Conservation (phyloP, 2,113 vertebrate species). For the Aleadryas rufinucha region DNA sequence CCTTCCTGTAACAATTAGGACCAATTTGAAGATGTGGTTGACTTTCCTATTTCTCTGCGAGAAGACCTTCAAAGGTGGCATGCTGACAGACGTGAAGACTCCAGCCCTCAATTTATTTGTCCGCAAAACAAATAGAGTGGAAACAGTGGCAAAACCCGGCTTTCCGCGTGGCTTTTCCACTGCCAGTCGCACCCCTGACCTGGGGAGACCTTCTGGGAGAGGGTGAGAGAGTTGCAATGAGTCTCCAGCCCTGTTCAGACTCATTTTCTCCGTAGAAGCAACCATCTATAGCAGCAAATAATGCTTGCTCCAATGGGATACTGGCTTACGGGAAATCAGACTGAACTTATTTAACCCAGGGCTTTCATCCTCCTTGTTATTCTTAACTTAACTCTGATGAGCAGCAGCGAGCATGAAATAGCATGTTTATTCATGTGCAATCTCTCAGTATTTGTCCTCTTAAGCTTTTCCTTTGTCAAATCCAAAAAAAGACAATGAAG, state of each 20-base stretch:
- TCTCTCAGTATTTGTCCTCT: background rate
- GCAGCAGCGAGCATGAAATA: background rate
- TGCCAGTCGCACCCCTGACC: background rate
- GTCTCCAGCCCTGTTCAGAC: background rate
- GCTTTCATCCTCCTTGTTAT: background rate
- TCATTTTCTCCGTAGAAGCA: background rate
- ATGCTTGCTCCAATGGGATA: background rate
- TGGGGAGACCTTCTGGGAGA: background rate
- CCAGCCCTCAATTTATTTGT: slow-evolving; percentile 21
- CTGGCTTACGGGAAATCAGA: background rate
- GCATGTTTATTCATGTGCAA: background rate
- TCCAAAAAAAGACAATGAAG: background rate
- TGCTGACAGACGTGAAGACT: background rate
- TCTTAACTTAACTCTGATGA: background rate
- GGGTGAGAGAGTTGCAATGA: background rate
- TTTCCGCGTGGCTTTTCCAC: background rate
- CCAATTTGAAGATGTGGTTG: slow-evolving; percentile 34
- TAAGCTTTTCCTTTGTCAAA: background rate
- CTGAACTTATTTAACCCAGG: background rate
- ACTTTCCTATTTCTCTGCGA: background rate
- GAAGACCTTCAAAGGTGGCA: slow-evolving; percentile 45
- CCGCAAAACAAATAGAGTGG: slow-evolving; percentile 30
- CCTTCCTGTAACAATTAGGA: slow-evolving; percentile 45
- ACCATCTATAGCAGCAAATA: background rate
- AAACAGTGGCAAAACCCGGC: slow-evolving; percentile 15